These are phyloP conservation scores for Characodon lateralis DNA, from an alignment of 2,797 vertebrate genomes.

Conservation along the genomic window DNA sequence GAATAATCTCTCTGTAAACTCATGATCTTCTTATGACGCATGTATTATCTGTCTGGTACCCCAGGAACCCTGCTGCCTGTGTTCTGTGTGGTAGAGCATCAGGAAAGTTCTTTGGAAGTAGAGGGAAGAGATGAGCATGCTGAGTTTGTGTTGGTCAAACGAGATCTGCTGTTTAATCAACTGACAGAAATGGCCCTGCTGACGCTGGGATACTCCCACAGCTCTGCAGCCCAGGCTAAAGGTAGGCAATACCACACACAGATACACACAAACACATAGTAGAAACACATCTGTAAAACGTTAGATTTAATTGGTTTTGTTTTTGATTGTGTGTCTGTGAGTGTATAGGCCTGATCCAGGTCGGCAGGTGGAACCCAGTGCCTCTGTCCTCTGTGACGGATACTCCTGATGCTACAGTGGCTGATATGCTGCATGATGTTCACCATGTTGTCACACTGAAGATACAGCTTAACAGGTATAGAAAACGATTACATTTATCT, in stretches of 20 bases:
- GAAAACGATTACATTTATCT: conserved; percentile 1
- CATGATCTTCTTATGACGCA: not conserved
- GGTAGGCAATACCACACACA: conserved; percentile 72
- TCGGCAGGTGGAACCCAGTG: conserved; percentile 96
- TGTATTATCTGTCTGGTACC: conserved; percentile 14
- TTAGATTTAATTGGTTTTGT: not conserved
- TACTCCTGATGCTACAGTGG: conserved; percentile 94
- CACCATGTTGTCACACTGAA: conserved; percentile 96
- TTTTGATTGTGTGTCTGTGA: conserved; percentile 13
- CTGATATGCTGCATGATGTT: conserved; percentile 97
- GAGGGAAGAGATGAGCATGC: conserved; percentile 92
- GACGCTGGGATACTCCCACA: conserved; percentile 95
- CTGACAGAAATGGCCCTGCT: conserved; percentile 96
- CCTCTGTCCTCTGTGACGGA: conserved; percentile 95
- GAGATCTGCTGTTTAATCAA: conserved; percentile 96
- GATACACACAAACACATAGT: not conserved
- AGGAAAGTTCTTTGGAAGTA: conserved; percentile 85
- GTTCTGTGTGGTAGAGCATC: conserved; percentile 96
- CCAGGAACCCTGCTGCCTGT: conserved; percentile 95
- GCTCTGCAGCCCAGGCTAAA: conserved; percentile 96
- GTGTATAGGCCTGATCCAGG: conserved; percentile 91
- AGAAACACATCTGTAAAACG: not conserved
- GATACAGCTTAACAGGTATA: conserved; percentile 96
- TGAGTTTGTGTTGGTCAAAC: conserved; percentile 94
- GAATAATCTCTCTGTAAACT: not conserved